phyloP scores from a whole-genome alignment of 2,797 vertebrate genomes.

The Chiroxiphia lanceolata region DNA sequence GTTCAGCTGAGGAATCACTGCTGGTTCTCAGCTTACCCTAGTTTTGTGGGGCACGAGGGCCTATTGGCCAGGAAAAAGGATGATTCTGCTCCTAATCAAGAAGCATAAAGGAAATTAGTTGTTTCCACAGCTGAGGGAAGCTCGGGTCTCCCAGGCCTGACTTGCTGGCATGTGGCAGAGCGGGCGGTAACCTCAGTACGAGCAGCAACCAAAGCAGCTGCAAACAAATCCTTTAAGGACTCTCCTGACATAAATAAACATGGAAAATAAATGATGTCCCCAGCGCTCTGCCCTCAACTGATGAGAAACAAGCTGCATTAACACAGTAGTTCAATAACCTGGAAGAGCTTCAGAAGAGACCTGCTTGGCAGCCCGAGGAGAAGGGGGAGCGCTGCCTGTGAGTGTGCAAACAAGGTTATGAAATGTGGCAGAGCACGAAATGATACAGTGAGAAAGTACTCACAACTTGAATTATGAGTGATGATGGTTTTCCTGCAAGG shows the following conservation, averaged over 20 bases:
- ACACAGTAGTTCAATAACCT: conserved; percentile 34
- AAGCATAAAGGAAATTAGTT: not conserved
- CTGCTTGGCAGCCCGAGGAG: not conserved
- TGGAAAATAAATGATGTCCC: conserved; percentile 33
- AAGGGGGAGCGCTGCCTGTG: not conserved
- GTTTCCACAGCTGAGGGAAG: not conserved
- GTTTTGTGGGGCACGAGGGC: not conserved
- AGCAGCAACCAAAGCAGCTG: not conserved
- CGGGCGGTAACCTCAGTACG: not conserved
- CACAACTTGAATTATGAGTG: not conserved
- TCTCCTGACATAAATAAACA: conserved; percentile 52
- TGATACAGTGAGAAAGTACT: not conserved
- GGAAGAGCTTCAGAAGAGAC: conserved; percentile 23
- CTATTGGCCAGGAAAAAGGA: not conserved
- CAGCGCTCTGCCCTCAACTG: conserved; percentile 34
- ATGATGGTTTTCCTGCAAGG: not conserved
- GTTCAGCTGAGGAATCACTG: not conserved
- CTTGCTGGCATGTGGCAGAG: not conserved
- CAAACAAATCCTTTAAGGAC: conserved; percentile 39
- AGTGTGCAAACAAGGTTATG: not conserved
- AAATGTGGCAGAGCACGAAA: not conserved
- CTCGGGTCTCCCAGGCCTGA: not conserved
- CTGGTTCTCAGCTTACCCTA: not conserved
- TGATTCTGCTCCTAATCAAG: not conserved
- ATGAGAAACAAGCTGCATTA: conserved; percentile 45